These are phyloP conservation scores for Eupithecia inturbata DNA, from an alignment of 2,888 invertebrate species.

Conservation along the genomic window DNA sequence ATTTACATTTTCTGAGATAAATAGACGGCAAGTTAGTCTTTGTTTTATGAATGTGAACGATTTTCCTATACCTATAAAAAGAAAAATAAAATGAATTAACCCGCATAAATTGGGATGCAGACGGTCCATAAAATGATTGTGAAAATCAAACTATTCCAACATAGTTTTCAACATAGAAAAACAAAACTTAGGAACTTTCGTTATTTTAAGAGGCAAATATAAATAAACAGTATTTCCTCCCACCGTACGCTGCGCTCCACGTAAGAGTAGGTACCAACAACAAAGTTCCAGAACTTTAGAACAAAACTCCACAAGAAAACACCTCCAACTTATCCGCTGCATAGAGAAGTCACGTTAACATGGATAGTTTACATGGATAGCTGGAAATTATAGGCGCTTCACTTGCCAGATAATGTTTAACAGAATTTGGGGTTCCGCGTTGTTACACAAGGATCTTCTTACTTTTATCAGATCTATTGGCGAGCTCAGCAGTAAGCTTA, in stretches of 20 bases:
- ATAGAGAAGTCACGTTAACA: not conserved
- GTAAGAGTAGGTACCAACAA: constrained; percentile 8
- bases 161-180: too few species aligned
- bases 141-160: not conserved
- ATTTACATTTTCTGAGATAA: not conserved
- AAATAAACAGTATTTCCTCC: not conserved
- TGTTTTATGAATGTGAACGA: not conserved
- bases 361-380: not conserved
- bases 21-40: not conserved
- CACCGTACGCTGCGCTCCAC: not conserved
- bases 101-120: too few species aligned
- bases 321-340: constrained; percentile 26
- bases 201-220: not conserved
- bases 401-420: not conserved
- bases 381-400: constrained; percentile 5
- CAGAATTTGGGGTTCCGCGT: not conserved
- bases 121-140: not conserved
- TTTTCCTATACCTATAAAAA: not conserved
- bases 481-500: too few species aligned
- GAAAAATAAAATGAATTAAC: too few species aligned
- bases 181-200: not conserved
- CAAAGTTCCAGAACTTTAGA: constrained; percentile 24
- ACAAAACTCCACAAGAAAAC: constrained; percentile 29
- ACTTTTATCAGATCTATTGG: too few species aligned
- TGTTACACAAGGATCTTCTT: not conserved